A percentile compares a stretch with the other conserved stretches of the same genome.
Evolutionary conservation across 2,113 vertebrate genomes (phyloP).

Genomic region (Etheostoma spectabile): DNA sequence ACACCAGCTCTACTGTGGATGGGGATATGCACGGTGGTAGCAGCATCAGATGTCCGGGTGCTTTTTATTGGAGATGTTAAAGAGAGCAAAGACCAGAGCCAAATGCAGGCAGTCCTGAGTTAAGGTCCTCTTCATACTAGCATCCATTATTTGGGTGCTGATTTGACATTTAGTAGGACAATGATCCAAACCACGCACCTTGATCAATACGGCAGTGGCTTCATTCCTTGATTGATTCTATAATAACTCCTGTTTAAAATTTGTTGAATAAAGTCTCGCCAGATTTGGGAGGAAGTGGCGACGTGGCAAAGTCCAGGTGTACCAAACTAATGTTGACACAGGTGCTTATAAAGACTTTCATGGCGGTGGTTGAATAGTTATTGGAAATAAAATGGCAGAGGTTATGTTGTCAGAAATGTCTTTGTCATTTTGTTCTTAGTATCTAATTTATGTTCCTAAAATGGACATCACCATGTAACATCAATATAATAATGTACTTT

Average conservation of each 20-base stretch:
- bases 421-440: background rate
- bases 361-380: background rate
- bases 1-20: background rate
- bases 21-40: background rate
- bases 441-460: background rate
- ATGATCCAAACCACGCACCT: background rate
- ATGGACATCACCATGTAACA: background rate
- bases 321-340: background rate
- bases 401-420: background rate
- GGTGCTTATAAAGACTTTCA: background rate
- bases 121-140: background rate
- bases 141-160: background rate
- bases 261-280: background rate
- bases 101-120: background rate
- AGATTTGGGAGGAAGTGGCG: background rate
- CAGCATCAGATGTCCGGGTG: background rate
- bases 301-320: background rate
- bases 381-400: background rate
- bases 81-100: background rate
- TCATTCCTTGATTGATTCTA: background rate
- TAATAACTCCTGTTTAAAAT: background rate
- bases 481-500: too few relatives aligned
- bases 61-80: background rate
- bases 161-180: conserved; percentile 1
- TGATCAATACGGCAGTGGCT: background rate